phyloP scores from a whole-genome alignment of 2,113 vertebrate genomes.

The Charina bottae region DNA sequence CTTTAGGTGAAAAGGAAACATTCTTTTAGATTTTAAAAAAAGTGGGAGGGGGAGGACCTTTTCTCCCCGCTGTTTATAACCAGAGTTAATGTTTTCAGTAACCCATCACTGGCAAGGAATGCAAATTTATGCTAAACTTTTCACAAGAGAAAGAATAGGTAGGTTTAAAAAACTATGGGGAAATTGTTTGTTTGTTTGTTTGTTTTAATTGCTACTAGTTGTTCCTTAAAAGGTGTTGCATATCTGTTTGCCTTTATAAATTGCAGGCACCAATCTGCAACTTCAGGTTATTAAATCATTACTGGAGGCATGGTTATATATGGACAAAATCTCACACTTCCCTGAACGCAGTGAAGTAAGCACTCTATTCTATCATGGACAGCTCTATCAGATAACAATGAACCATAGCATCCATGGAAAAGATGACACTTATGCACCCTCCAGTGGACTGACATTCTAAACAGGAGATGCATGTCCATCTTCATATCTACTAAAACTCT shows the following conservation, averaged over 20 bases:
- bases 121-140: neutral
- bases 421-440: neutral
- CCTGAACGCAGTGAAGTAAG: neutral
- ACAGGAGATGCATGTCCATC: neutral
- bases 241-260: neutral
- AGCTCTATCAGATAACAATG: neutral
- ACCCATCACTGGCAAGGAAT: neutral
- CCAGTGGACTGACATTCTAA: neutral
- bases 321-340: neutral
- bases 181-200: neutral
- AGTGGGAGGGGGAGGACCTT: neutral
- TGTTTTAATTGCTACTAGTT: neutral
- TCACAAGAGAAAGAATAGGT: neutral
- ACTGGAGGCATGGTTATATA: neutral
- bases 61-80: conserved; percentile 7
- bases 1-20: neutral
- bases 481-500: neutral
- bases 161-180: neutral
- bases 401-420: neutral
- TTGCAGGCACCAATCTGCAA: neutral
- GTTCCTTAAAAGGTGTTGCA: neutral
- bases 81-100: conserved; percentile 7
- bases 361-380: neutral
- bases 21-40: neutral
- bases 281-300: neutral